These are phyloP conservation scores for Nasonia giraulti DNA, from an alignment of 1,140 invertebrate genomes.

Conservation along the genomic window DNA sequence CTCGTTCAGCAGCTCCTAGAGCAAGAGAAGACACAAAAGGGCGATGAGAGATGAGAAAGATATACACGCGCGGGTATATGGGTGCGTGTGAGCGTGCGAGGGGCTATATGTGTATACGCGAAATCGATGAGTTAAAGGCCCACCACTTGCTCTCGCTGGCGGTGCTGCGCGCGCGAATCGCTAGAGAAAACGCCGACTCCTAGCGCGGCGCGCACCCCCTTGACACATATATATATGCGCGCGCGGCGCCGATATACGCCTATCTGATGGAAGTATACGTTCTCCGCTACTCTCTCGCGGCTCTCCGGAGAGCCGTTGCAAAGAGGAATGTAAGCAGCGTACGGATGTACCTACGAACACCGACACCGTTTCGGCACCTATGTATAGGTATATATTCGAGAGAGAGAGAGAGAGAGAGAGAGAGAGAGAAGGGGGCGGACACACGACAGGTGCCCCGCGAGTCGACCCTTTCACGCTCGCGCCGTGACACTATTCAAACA, in stretches of 20 bases:
- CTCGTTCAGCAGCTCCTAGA: neutral
- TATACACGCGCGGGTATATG: neutral
- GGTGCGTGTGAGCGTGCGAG: neutral
- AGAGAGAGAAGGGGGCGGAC: neutral
- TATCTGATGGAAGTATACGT: too few relatives aligned
- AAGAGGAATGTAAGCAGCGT: neutral
- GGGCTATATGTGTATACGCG: neutral
- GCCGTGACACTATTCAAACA: neutral
- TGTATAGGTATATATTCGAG: neutral
- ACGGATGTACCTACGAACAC: neutral
- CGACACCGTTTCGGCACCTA: neutral
- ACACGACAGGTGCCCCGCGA: neutral
- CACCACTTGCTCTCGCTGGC: neutral
- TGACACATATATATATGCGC: conserved; percentile 39
- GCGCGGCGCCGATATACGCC: neutral
- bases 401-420: neutral
- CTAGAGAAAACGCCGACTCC: conserved; percentile 34
- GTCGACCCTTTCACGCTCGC: neutral
- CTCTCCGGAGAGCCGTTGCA: neutral
- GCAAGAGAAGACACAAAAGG: neutral
- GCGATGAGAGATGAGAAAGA: neutral
- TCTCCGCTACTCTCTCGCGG: too few relatives aligned
- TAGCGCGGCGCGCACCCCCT: conserved; percentile 5
- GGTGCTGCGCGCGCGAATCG: conserved; percentile 15
- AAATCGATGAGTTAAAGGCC: conserved; percentile 1